phyloP scores from a whole-genome alignment of 2,113 vertebrate genomes.

The Willisornis vidua region DNA sequence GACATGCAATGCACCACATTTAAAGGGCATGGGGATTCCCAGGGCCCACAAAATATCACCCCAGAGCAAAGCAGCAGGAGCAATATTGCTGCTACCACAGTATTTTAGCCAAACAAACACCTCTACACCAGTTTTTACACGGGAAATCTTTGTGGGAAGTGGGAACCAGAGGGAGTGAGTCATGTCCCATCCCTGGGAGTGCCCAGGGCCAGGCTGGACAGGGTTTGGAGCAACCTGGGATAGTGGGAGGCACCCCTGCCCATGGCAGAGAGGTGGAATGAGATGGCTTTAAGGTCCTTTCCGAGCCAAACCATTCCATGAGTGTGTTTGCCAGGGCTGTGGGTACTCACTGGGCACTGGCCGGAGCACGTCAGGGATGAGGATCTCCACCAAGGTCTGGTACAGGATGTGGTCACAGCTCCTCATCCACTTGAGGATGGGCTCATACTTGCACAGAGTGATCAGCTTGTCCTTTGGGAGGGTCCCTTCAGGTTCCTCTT shows the following conservation, averaged over 20 bases:
- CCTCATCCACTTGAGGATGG: constrained; percentile 93
- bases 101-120: not conserved
- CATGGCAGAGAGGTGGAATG: not conserved
- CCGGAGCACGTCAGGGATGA: constrained; percentile 94
- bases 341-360: constrained; percentile 91
- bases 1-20: not conserved
- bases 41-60: rapidly evolving
- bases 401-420: constrained; percentile 97
- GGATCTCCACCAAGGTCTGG: constrained; percentile 96
- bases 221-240: not conserved
- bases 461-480: constrained; percentile 91
- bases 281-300: not conserved
- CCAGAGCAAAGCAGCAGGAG: not conserved
- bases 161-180: not conserved
- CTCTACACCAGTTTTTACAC: not conserved
- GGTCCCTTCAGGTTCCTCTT: constrained; percentile 77
- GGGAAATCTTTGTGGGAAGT: not conserved
- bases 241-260: not conserved
- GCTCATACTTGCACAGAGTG: constrained; percentile 88
- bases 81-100: not conserved
- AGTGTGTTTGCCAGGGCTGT: not conserved
- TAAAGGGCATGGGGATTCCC: not conserved
- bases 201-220: not conserved
- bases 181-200: not conserved
- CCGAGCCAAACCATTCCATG: not conserved